Evolutionary conservation across 2,888 invertebrate species (phyloP), one percentile per base, ranked within the genome.

Genomic region (Chelonus formosanus): DNA sequence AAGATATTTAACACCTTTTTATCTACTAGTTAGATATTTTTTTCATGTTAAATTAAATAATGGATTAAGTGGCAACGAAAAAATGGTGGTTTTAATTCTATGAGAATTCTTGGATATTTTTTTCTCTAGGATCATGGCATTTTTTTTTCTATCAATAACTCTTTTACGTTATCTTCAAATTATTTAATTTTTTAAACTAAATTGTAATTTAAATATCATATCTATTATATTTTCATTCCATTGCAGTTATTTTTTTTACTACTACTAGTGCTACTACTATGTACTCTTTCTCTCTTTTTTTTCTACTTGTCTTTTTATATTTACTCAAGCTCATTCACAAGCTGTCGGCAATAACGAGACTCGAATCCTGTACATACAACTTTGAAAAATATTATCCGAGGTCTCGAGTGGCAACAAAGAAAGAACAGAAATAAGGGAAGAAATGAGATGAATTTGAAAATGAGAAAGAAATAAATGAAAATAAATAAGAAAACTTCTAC

Each of bases 321-420:
- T 43, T 59, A 47, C 63, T 48, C 10, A 34, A 43, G 44, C 53
- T 61, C 61, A 52, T 61, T 61, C 44, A 61, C 61, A 53, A 43
- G 31, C 61, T 34, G 32, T 8, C 52, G 6, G 40, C 68, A 71
- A 72, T 75, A 78, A 77, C 75, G 76, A 78, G 74, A 67, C 73
- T 62, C 67, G 72, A 74, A 73, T 74, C 70, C 68, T 65, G 63
- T 66, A 62, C 67, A 71, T 65, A 70, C 68, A 70, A 71, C 67
- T 70, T 65, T 58, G 57, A 67, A 71, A 73, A 76, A 73, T 72
- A 73, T 48, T 61, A 57, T 52, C 72, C 71, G 67, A 66, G 53
- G 68, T 59, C 58, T 64, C 60, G 47, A 62, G 68, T 55, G 69
- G 63, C 8, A 52, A 52, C 52, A 52, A 52, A 52, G 6, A 50